phyloP scores from a whole-genome alignment of 2,888 invertebrate genomes.

The Hypena proboscidalis region DNA sequence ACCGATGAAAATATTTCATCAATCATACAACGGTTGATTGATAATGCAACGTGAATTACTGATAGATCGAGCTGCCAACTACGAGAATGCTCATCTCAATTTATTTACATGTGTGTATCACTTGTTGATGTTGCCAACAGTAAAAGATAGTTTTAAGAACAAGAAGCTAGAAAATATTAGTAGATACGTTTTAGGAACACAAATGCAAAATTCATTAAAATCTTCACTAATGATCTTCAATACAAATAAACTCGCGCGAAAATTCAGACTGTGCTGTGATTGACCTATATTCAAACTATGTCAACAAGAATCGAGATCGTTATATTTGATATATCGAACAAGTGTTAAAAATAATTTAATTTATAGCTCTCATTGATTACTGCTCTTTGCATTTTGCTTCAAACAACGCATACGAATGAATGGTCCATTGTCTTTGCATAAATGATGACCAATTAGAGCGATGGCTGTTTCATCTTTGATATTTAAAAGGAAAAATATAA shows the following conservation, averaged over 20 bases:
- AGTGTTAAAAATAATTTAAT: too few species aligned
- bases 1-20: constrained; percentile 82
- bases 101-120: constrained; percentile 83
- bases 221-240: too few species aligned
- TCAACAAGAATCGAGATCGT: too few species aligned
- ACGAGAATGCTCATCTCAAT: constrained; percentile 78
- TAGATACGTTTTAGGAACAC: constrained; percentile 10
- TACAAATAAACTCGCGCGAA: too few species aligned
- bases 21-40: constrained; percentile 80
- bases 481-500: background rate
- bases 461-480: constrained; percentile 3
- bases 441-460: constrained; percentile 4
- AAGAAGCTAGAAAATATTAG: constrained; percentile 18
- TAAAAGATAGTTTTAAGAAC: constrained; percentile 57
- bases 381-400: background rate
- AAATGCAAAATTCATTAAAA: too few species aligned
- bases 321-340: too few species aligned
- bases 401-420: background rate
- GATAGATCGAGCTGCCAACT: constrained; percentile 78
- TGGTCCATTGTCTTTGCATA: constrained; percentile 2
- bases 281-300: too few species aligned
- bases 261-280: too few species aligned
- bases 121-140: constrained; percentile 80
- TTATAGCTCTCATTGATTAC: background rate
- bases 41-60: constrained; percentile 83